Percentiles rank a stretch among this genome's conserved stretches.
phyloP scores from a whole-genome alignment of 1,140 invertebrate species.

The Formica exsecta region DNA sequence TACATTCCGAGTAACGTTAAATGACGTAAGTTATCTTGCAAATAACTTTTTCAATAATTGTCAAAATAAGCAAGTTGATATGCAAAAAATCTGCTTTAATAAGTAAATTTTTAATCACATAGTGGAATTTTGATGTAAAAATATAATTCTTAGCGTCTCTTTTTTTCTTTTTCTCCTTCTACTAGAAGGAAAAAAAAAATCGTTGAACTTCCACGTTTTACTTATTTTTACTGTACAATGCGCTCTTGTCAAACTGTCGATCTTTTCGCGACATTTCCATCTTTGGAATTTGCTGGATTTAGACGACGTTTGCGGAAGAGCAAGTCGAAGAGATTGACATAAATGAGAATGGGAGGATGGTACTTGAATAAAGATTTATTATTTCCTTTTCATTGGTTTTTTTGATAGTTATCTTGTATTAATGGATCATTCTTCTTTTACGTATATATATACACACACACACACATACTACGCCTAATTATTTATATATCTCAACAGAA shows the following conservation, averaged over 20 bases:
- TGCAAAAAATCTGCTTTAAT: background rate
- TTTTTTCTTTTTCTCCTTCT: background rate
- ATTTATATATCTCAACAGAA: background rate
- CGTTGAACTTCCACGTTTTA: background rate
- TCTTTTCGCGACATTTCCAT: slow-evolving; percentile 20
- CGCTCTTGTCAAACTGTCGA: slow-evolving; percentile 16
- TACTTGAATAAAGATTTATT: slow-evolving; percentile 34
- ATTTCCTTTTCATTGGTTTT: slow-evolving; percentile 15
- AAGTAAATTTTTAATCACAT: background rate
- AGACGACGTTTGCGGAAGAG: slow-evolving; percentile 34
- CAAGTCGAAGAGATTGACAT: slow-evolving; percentile 32
- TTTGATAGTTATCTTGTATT: slow-evolving; percentile 2
- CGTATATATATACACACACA: no score
- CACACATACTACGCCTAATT: background rate
- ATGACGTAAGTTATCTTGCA: background rate
- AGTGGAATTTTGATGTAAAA: background rate
- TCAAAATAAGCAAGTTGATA: background rate
- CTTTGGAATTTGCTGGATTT: slow-evolving; percentile 31
- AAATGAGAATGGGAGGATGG: slow-evolving; percentile 37
- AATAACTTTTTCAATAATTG: background rate
- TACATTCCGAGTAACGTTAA: background rate
- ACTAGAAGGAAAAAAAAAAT: background rate
- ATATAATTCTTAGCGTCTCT: background rate
- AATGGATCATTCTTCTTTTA: background rate
- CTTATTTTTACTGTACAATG: background rate